Conservation (phyloP, 2,888 invertebrate genomes). For the Rotaria sp. region DNA sequence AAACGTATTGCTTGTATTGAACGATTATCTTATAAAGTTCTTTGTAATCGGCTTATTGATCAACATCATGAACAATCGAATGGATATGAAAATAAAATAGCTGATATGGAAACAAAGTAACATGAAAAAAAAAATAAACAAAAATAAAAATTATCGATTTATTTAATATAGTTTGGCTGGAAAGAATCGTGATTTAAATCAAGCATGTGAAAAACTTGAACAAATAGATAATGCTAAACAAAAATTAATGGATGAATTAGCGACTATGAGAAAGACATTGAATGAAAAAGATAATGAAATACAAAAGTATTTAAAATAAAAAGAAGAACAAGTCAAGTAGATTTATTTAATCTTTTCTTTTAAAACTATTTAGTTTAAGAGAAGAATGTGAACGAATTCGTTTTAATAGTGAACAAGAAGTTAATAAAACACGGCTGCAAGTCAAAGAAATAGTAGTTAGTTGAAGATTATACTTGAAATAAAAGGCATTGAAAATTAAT, state of each 20-base stretch:
- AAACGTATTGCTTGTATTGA: not conserved
- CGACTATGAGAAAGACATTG: not conserved
- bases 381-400: slow-evolving; percentile 2
- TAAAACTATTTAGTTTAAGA: not conserved
- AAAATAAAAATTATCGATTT: not conserved
- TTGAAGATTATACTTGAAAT: not conserved
- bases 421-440: not conserved
- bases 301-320: not conserved
- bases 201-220: slow-evolving; percentile 5
- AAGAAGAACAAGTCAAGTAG: not conserved
- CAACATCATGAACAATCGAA: not conserved
- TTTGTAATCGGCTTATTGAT: not conserved
- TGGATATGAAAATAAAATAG: not conserved
- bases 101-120: slow-evolving; percentile 31
- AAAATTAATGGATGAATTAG: not conserved
- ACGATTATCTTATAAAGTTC: slow-evolving; percentile 3
- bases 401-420: not conserved
- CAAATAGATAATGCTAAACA: not conserved
- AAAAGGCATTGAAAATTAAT: not conserved
- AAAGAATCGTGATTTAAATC: slow-evolving; percentile 34
- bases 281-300: slow-evolving; percentile 29
- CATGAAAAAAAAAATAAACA: not conserved
- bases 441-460: not conserved
- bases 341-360: not conserved
- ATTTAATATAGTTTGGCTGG: not conserved